A percentile compares a stretch with the other conserved stretches of the same genome.
Conservation (phyloP, 2,113 vertebrate genomes). For the Podilymbus podiceps region DNA sequence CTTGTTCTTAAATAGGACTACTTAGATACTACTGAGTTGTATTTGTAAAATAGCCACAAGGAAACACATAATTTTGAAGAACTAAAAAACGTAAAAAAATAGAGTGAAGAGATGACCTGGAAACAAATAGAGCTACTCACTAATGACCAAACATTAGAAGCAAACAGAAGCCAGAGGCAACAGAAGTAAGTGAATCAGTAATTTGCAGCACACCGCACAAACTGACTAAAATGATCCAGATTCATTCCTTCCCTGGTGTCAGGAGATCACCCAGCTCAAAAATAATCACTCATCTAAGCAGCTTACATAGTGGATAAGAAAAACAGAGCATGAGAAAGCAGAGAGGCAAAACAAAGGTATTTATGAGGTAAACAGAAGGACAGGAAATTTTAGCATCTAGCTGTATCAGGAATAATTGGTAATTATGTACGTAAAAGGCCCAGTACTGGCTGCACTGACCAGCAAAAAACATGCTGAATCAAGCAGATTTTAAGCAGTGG, state of each 20-base stretch:
- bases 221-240: background rate
- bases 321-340: background rate
- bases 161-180: conserved; percentile 6
- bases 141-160: background rate
- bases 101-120: background rate
- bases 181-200: background rate
- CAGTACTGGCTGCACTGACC: background rate
- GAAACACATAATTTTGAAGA: background rate
- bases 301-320: background rate
- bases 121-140: background rate
- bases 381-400: background rate
- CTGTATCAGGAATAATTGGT: background rate
- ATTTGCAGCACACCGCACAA: background rate
- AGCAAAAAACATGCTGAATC: background rate
- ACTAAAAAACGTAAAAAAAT: background rate
- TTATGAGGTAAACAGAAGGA: background rate
- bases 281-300: conserved; percentile 16
- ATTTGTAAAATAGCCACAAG: background rate
- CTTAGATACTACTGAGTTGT: background rate
- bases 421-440: background rate
- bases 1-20: conserved; percentile 2
- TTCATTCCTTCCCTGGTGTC: background rate
- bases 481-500: background rate
- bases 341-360: background rate
- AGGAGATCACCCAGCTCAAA: conserved; percentile 11